Evolutionary conservation across 2,888 invertebrate genomes (phyloP).

Genomic region (Epistrophe grossulariae): DNA sequence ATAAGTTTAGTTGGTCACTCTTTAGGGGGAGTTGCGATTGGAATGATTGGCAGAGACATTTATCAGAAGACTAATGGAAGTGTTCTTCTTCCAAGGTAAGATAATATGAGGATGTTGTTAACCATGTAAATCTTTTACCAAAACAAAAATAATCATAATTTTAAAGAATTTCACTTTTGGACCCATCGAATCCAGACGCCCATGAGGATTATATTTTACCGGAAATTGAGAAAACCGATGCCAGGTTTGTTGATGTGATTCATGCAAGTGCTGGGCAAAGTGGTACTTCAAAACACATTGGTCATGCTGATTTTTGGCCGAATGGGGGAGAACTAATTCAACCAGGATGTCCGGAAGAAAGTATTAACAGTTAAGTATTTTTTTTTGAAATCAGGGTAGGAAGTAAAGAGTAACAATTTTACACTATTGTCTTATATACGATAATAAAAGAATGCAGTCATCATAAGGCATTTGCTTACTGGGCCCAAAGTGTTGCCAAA

Average conservation of each 20-base stretch:
- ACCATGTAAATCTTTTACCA: background rate
- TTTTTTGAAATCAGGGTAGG: no score
- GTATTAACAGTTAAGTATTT: constrained; percentile 21
- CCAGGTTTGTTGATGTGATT: constrained; percentile 87
- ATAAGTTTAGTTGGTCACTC: constrained; percentile 83
- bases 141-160: background rate
- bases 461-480: constrained; percentile 87
- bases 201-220: constrained; percentile 83
- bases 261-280: constrained; percentile 88
- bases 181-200: constrained; percentile 87
- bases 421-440: background rate
- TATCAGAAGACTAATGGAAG: constrained; percentile 4
- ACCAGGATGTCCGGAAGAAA: constrained; percentile 85
- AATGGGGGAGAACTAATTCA: constrained; percentile 86
- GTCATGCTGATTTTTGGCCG: constrained; percentile 87
- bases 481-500: constrained; percentile 85
- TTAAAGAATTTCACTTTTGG: constrained; percentile 85
- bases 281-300: constrained; percentile 86
- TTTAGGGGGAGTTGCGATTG: constrained; percentile 82
- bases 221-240: constrained; percentile 84
- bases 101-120: background rate
- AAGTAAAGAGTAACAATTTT: no score
- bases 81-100: constrained; percentile 47
- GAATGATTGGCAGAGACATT: constrained; percentile 81
- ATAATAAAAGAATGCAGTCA: constrained; percentile 85